Percentiles rank a stretch among this genome's conserved stretches.
Evolutionary conservation across 1,140 invertebrate genomes (phyloP).

Genomic region (Hycleus phaleratus): DNA sequence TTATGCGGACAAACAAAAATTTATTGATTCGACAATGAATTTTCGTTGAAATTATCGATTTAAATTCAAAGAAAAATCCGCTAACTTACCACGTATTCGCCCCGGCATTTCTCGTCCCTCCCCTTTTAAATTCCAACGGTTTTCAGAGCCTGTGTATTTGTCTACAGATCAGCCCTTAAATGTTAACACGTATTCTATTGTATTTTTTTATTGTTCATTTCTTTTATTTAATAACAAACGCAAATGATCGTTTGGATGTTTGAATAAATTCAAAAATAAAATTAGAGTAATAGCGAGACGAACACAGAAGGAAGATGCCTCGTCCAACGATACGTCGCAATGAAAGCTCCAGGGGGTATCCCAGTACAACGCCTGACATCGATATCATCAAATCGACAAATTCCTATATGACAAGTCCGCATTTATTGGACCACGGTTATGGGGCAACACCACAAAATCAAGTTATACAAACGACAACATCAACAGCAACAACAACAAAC

Average conservation of each 20-base stretch:
- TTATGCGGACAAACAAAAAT: neutral
- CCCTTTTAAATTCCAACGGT: constrained; percentile 20
- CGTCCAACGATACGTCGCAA: constrained; percentile 24
- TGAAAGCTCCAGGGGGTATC: constrained; percentile 30
- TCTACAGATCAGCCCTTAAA: neutral
- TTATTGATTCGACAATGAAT: neutral
- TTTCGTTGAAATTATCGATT: neutral
- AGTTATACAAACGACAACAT: constrained; percentile 31
- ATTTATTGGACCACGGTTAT: constrained; percentile 78
- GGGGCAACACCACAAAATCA: constrained; percentile 71
- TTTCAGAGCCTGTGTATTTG: constrained; percentile 12
- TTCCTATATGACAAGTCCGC: constrained; percentile 50
- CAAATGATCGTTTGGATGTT: neutral
- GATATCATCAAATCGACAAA: constrained; percentile 31
- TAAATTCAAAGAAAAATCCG: no score
- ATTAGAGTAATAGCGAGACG: neutral
- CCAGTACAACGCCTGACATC: constrained; percentile 36
- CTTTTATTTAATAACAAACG: no score
- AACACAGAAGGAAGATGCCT: constrained; percentile 23
- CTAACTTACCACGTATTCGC: neutral
- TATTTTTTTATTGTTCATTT: no score
- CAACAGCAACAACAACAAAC: constrained; percentile 35
- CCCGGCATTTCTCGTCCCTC: neutral
- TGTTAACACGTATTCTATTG: no score
- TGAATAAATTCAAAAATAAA: neutral